Conservation (phyloP, 2,888 invertebrate species). For the Hartigia nigra region DNA sequence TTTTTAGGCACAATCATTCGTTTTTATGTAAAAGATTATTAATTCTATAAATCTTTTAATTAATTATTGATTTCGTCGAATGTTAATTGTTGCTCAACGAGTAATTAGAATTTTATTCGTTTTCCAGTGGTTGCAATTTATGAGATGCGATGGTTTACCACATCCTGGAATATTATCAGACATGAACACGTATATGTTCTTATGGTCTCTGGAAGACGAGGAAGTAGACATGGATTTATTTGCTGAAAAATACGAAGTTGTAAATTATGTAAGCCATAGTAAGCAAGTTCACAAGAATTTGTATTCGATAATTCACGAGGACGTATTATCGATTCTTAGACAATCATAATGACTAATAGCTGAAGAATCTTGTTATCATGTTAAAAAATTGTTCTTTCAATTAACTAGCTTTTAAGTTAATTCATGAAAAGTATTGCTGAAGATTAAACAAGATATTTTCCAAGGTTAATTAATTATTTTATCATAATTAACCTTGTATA, state of each 20-base stretch:
- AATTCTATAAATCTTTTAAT: constrained; percentile 7
- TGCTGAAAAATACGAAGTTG: constrained; percentile 67
- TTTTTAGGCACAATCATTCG: neutral
- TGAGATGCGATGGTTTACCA: constrained; percentile 72
- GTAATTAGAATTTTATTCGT: neutral
- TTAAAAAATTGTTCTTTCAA: no score
- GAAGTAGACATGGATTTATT: constrained; percentile 66
- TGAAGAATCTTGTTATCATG: no score
- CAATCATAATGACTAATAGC: constrained; percentile 4
- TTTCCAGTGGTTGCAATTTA: constrained; percentile 71
- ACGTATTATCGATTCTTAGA: no score
- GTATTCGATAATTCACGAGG: neutral
- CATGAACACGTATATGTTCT: constrained; percentile 71
- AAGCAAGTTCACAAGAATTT: neutral
- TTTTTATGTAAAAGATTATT: neutral
- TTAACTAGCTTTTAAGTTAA: no score
- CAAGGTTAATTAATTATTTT: no score
- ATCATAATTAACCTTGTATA: no score
- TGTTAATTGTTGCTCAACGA: neutral
- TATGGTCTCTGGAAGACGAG: constrained; percentile 67
- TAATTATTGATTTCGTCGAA: neutral
- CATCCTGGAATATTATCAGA: constrained; percentile 70
- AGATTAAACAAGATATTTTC: no score
- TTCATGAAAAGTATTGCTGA: no score
- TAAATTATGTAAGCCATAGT: constrained; percentile 65